A percentile compares a stretch with the other conserved stretches of the same genome.
phyloP scores from a whole-genome alignment of 2,113 vertebrate species.

The Bubo scandiacus region DNA sequence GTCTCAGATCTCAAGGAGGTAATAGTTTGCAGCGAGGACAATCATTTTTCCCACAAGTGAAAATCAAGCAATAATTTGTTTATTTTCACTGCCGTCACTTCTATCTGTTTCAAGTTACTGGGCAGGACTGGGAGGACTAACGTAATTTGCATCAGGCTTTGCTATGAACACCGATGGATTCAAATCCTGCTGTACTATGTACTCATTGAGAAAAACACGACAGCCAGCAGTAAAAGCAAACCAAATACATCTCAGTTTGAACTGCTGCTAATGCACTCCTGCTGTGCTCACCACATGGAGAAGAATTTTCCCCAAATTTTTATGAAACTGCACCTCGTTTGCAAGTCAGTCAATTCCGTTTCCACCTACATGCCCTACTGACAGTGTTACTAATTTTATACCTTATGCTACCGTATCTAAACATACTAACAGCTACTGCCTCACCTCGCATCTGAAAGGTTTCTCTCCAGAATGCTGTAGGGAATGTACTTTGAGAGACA shows the following conservation, averaged over 20 bases:
- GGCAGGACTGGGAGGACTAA: not conserved
- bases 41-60: not conserved
- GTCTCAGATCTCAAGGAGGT: not conserved
- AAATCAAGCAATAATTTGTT: not conserved
- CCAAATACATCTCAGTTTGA: not conserved
- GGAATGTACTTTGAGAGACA: constrained; percentile 98
- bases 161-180: not conserved
- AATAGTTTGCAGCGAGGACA: rapidly evolving
- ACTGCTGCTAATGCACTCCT: not conserved
- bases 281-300: not conserved
- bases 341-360: not conserved
- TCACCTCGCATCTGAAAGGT: constrained; percentile 96
- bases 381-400: not conserved
- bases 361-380: not conserved
- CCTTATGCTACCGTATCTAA: not conserved
- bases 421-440: not conserved
- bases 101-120: not conserved
- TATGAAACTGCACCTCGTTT: not conserved
- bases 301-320: not conserved
- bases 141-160: not conserved
- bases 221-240: not conserved
- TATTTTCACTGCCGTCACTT: not conserved
- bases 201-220: not conserved
- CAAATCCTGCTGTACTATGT: not conserved
- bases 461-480: constrained; percentile 98